phyloP scores from a whole-genome alignment of 2,113 vertebrate genomes.

The Maccullochella peelii region DNA sequence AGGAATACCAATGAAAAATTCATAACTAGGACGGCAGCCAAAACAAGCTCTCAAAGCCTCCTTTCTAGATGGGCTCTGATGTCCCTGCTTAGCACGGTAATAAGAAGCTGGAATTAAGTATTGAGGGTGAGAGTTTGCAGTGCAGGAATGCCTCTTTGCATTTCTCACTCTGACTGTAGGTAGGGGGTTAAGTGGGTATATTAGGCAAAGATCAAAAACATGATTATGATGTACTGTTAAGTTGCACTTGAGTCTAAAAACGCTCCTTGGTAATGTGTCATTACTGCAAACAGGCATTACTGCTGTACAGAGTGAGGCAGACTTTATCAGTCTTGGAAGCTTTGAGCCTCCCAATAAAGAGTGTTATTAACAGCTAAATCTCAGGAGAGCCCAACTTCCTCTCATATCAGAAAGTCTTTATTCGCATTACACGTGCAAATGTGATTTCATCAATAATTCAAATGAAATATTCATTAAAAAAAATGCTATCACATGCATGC shows the following conservation, averaged over 20 bases:
- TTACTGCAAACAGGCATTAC: constrained; percentile 41
- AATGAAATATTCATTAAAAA: neutral
- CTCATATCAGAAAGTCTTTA: neutral
- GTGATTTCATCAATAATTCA: neutral
- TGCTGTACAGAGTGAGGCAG: neutral
- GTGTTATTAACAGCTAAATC: neutral
- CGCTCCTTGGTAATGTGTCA: constrained; percentile 16
- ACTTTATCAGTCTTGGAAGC: constrained; percentile 8
- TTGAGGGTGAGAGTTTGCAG: constrained; percentile 23
- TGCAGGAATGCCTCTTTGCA: constrained; percentile 39
- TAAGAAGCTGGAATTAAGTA: constrained; percentile 61
- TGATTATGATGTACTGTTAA: constrained; percentile 51
- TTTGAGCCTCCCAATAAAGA: neutral
- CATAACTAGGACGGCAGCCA: constrained; percentile 50
- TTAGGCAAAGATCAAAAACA: constrained; percentile 58
- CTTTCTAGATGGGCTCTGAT: constrained; percentile 50
- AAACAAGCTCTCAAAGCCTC: constrained; percentile 59
- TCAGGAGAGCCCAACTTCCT: neutral
- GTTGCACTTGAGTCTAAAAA: constrained; percentile 33
- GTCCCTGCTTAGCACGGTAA: constrained; percentile 43
- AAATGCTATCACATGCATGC: neutral
- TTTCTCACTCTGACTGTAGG: constrained; percentile 42
- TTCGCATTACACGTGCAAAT: constrained; percentile 3
- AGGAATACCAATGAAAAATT: constrained; percentile 67
- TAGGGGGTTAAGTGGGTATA: constrained; percentile 52